phyloP scores from a whole-genome alignment of 37 sponge, comb jelly and placozoan species.

The Diacarnus erythraeanus region DNA sequence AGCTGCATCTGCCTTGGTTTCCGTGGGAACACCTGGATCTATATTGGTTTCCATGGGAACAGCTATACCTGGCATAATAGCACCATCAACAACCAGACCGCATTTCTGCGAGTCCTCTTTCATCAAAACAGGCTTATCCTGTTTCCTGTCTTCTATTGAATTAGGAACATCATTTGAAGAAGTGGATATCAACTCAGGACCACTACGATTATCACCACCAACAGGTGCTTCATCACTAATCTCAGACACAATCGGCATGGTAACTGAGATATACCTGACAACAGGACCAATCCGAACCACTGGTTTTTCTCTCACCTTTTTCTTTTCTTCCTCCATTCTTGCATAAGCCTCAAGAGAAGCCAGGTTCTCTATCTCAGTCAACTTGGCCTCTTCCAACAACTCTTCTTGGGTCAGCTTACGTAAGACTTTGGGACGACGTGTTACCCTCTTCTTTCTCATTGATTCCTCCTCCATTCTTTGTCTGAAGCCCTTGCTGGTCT shows the following conservation, averaged over 20 bases:
- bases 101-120: too few relatives aligned
- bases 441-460: conserved; percentile 31
- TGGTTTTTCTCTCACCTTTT: conserved; percentile 63
- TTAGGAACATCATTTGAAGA: too few relatives aligned
- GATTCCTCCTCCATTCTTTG: conserved; percentile 51
- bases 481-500: conserved; percentile 34
- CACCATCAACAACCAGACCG: too few relatives aligned
- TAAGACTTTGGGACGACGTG: not conserved
- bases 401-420: conserved; percentile 85
- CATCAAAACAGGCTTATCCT: too few relatives aligned
- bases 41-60: too few relatives aligned
- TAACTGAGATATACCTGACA: conserved; percentile 79
- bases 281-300: conserved; percentile 64
- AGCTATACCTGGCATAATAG: too few relatives aligned
- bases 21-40: too few relatives aligned
- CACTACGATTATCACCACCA: too few relatives aligned
- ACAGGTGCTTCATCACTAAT: not conserved
- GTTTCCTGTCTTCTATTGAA: too few relatives aligned
- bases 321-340: conserved; percentile 88
- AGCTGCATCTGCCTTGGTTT: too few relatives aligned
- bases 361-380: conserved; percentile 90
- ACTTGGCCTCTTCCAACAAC: conserved; percentile 86
- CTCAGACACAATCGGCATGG: conserved; percentile 69
- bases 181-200: too few relatives aligned
- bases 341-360: conserved; percentile 87